Conservation (phyloP, 2,888 invertebrate species). For the Teleogryllus oceanicus region DNA sequence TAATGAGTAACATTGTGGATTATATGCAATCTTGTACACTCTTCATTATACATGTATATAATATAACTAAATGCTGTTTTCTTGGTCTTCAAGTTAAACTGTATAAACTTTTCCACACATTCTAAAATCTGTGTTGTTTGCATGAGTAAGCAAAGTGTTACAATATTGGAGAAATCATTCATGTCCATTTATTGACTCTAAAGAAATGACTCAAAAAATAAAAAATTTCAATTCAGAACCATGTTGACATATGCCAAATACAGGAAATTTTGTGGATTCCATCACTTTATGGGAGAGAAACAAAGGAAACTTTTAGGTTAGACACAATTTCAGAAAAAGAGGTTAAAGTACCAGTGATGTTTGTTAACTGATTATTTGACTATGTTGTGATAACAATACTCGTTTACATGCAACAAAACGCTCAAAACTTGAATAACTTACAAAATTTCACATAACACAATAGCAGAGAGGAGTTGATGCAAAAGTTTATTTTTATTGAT, state of each 20-base stretch:
- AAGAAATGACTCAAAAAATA: not conserved
- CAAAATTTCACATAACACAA: too few species aligned
- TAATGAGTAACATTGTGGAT: not conserved
- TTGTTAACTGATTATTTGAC: too few species aligned
- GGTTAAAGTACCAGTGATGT: too few species aligned
- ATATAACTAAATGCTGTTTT: not conserved
- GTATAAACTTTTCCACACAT: conserved; percentile 1
- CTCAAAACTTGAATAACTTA: too few species aligned
- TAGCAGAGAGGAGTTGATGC: too few species aligned
- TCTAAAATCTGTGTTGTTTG: not conserved
- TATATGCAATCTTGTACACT: not conserved
- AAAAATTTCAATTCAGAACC: not conserved
- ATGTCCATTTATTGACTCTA: not conserved
- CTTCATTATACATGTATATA: not conserved
- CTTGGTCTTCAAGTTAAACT: not conserved
- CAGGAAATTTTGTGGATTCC: too few species aligned
- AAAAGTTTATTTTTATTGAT: too few species aligned
- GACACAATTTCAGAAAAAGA: too few species aligned
- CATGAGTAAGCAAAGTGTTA: not conserved
- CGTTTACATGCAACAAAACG: too few species aligned
- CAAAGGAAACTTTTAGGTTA: too few species aligned
- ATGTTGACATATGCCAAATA: not conserved
- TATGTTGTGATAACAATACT: too few species aligned
- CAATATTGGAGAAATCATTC: not conserved
- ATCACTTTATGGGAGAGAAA: too few species aligned